phyloP scores from a whole-genome alignment of 2,797 vertebrate species.

The Micropoecilia bifurca region DNA sequence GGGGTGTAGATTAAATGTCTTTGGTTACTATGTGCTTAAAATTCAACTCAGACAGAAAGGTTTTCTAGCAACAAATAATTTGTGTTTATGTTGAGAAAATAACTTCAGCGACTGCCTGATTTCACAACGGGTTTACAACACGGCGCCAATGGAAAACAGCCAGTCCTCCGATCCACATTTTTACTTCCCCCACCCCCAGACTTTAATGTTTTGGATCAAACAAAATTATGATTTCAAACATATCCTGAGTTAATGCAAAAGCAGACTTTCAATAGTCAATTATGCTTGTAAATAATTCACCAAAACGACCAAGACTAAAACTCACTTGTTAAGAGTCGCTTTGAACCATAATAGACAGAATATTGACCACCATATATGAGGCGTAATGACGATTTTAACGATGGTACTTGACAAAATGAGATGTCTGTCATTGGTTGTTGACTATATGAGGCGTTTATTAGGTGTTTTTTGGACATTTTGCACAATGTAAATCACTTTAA shows the following conservation, averaged over 20 bases:
- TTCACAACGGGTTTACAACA: not conserved
- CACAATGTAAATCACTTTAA: not conserved
- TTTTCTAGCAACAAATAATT: slow-evolving; percentile 5
- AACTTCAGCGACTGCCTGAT: not conserved
- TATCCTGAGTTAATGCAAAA: not conserved
- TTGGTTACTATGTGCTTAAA: not conserved
- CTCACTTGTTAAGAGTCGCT: too few relatives aligned
- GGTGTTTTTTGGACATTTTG: not conserved
- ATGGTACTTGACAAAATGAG: too few relatives aligned
- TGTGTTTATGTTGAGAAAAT: not conserved
- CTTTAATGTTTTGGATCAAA: not conserved
- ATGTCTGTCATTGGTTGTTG: too few relatives aligned
- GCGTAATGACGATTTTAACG: too few relatives aligned
- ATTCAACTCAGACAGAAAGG: not conserved
- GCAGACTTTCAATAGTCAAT: not conserved
- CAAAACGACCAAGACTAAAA: too few relatives aligned
- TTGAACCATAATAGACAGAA: too few relatives aligned
- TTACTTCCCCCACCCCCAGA: not conserved
- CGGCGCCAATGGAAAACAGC: not conserved
- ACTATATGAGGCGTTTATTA: too few relatives aligned
- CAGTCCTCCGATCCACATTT: not conserved
- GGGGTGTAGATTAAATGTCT: not conserved
- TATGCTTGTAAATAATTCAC: not conserved
- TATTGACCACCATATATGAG: too few relatives aligned
- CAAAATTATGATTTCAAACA: not conserved